Evolutionary conservation across 1,140 invertebrate species (phyloP).

Genomic region (Armadillidium nasatum): DNA sequence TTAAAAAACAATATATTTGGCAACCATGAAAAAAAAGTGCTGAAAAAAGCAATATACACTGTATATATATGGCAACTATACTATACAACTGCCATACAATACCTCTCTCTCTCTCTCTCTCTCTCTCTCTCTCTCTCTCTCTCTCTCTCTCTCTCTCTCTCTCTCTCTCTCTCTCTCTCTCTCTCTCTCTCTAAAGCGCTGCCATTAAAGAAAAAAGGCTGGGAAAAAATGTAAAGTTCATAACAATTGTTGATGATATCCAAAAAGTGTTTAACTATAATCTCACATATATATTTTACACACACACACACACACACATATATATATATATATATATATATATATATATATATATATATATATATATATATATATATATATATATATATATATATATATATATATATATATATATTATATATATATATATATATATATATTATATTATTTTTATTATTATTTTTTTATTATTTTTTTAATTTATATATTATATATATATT

Average conservation of each 20-base stretch:
- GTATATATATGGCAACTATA: no score
- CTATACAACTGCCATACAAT: no score
- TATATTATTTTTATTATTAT: background rate
- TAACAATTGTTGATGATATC: no score
- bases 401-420: background rate
- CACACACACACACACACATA: background rate
- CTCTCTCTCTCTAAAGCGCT: background rate
- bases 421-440: no score
- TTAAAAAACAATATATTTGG: no score
- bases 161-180: slow-evolving; percentile 2
- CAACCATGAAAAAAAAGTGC: no score
- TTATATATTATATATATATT: background rate
- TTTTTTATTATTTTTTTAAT: background rate
- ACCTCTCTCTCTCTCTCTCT: no score
- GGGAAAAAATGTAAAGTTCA: no score
- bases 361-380: slow-evolving; percentile 6
- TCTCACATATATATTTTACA: no score
- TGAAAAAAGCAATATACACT: no score
- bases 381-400: background rate
- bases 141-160: slow-evolving; percentile 2
- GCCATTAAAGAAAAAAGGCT: background rate
- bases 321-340: background rate
- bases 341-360: slow-evolving; percentile 2
- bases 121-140: slow-evolving; percentile 2
- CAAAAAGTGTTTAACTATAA: no score